These are phyloP conservation scores for Rhagium mordax DNA, from an alignment of 2,888 invertebrate genomes.

Conservation along the genomic window DNA sequence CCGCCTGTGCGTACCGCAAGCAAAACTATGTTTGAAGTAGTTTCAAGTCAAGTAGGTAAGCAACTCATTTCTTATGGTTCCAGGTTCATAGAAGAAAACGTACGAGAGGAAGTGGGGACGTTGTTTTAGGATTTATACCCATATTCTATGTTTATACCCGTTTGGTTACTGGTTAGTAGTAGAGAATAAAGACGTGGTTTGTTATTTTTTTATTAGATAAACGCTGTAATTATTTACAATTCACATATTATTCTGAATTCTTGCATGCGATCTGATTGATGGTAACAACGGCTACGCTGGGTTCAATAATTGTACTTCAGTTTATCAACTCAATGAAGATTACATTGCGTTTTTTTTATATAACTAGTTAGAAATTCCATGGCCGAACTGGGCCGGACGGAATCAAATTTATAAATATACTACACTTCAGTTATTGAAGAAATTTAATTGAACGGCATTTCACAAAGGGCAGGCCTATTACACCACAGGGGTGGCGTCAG, in stretches of 20 bases:
- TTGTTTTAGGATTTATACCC: neutral
- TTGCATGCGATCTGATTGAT: constrained; percentile 4
- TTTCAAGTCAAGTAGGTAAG: too few relatives aligned
- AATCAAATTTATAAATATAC: neutral
- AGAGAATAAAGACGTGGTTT: neutral
- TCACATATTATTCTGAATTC: neutral
- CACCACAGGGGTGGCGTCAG: too few relatives aligned
- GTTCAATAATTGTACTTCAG: neutral
- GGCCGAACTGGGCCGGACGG: neutral
- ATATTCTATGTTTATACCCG: too few relatives aligned
- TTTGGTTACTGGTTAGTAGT: too few relatives aligned
- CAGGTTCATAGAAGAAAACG: neutral
- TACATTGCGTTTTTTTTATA: neutral
- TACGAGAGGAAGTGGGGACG: neutral
- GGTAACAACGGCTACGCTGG: neutral
- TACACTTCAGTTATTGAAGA: too few relatives aligned
- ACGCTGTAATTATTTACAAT: neutral
- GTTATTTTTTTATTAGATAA: neutral
- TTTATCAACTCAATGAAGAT: neutral
- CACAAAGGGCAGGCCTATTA: too few relatives aligned
- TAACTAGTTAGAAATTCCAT: neutral
- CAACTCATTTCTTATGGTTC: too few relatives aligned
- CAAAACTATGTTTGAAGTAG: too few relatives aligned
- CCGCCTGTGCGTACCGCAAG: too few relatives aligned
- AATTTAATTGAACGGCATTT: too few relatives aligned